Conservation (phyloP, 92 coral and sea anemone species). For the Diadumene lineata region DNA sequence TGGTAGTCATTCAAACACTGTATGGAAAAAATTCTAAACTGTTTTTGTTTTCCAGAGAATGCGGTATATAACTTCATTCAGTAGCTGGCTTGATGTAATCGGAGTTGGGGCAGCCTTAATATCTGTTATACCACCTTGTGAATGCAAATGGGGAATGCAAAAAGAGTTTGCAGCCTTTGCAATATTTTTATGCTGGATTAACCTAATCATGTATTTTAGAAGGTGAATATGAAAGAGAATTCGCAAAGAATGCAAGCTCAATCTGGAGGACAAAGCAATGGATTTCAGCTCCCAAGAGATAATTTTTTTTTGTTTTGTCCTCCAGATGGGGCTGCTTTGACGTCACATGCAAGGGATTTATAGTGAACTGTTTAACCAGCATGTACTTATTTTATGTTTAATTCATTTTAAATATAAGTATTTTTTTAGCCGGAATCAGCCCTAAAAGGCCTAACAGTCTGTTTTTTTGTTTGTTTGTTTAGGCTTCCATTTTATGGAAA, state of each 20-base stretch:
- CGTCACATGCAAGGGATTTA: no score
- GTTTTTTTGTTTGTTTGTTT: background rate
- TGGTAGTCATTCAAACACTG: background rate
- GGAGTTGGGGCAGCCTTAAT: slow-evolving; percentile 33
- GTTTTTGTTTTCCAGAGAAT: slow-evolving; percentile 16
- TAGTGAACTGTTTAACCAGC: no score
- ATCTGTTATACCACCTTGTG: slow-evolving; percentile 59
- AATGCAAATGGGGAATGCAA: slow-evolving; percentile 56
- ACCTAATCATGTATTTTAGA: slow-evolving; percentile 38
- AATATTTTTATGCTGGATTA: slow-evolving; percentile 33
- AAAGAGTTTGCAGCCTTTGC: slow-evolving; percentile 53
- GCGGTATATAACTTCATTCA: slow-evolving; percentile 19
- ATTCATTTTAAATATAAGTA: no score
- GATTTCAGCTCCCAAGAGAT: no score
- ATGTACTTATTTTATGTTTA: no score
- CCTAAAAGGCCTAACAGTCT: no score
- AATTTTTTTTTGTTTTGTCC: no score
- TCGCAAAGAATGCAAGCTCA: background rate
- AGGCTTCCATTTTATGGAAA: slow-evolving; percentile 59
- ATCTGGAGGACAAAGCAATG: no score
- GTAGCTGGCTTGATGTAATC: slow-evolving; percentile 38
- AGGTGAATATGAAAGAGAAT: slow-evolving; percentile 12
- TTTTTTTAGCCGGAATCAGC: no score
- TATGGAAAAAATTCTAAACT: background rate
- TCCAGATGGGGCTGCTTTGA: no score